Evolutionary conservation across 2,888 invertebrate species (phyloP), one percentile per base, ranked within the genome.

Genomic region (Meta bourneti): DNA sequence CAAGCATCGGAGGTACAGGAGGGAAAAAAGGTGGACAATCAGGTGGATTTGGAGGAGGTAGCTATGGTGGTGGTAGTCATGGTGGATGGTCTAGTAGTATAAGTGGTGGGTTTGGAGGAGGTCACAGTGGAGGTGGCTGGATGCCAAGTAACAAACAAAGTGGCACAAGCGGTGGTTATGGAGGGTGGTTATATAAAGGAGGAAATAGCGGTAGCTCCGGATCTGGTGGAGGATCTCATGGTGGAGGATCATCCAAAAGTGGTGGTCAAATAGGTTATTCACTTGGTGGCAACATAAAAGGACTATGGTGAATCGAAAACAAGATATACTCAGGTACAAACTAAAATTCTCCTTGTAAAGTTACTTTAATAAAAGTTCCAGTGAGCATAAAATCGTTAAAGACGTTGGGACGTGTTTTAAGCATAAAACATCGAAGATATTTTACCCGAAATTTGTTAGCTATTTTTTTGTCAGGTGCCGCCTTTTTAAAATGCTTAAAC

Each of bases 111-210:
- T 80, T 9, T 13, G 79, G 52, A 20, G 85, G 78, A 19, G 80
- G 80, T 19, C 20, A 16, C 16, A 34, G 69, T 69, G 86, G 78
- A 16, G 61, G 34, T 84, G 61, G 78, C 51, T 71, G 79, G 78
- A 70, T 16, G 34, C 4, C 34, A 34, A 34, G 4, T 34, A 34
- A 34, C 34, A 34, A 34, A 4, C 34, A 34, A 34, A 34, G 34
- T 34, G 52, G 16, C n/a, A 34, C n/a, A 49, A 61, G 85, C 1
- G 77, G 77, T 7, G 85, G 85, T 48, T 48, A 51, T 34, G 80
- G 88, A 49, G 80, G 71, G 72, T 61, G 52, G 61, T 74, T 34
- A n/a, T 54, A 54, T 6, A 80, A 19, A 34, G 80, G 88, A 54
- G 72, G 80, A 16, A 19, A 34, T 34, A 16, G 49, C 11, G 74